Percentiles rank a stretch among this genome's conserved stretches.
Evolutionary conservation across 2,113 vertebrate species (phyloP).

Genomic region (Meriones unguiculatus): DNA sequence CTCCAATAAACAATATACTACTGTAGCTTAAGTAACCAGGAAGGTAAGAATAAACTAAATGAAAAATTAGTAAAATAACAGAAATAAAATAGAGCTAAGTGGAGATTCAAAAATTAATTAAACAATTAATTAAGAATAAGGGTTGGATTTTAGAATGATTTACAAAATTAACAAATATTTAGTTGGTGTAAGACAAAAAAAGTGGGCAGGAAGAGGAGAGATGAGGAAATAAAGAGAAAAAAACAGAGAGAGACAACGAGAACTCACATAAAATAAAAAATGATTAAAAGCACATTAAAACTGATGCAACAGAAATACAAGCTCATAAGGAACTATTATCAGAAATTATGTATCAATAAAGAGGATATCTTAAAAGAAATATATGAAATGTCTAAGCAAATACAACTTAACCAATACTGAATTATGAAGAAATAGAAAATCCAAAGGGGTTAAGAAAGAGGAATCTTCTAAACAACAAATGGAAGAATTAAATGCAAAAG

Average conservation of each 20-base stretch:
- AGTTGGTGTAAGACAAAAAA: background rate
- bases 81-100: background rate
- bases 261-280: background rate
- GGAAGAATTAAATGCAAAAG: background rate
- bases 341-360: background rate
- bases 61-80: background rate
- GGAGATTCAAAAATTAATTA: background rate
- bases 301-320: background rate
- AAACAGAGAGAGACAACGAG: background rate
- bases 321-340: too few species aligned
- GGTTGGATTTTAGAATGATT: background rate
- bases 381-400: background rate
- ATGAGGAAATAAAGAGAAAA: background rate
- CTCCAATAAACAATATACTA: background rate
- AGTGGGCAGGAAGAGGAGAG: background rate
- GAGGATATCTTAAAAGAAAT: background rate
- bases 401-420: background rate
- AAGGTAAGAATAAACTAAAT: background rate
- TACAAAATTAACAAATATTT: background rate
- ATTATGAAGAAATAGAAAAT: background rate
- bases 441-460: background rate
- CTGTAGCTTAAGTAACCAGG: background rate
- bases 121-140: background rate
- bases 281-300: background rate
- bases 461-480: background rate